Conservation (phyloP, 2,888 invertebrate species). For the Cheilosia vulpina region DNA sequence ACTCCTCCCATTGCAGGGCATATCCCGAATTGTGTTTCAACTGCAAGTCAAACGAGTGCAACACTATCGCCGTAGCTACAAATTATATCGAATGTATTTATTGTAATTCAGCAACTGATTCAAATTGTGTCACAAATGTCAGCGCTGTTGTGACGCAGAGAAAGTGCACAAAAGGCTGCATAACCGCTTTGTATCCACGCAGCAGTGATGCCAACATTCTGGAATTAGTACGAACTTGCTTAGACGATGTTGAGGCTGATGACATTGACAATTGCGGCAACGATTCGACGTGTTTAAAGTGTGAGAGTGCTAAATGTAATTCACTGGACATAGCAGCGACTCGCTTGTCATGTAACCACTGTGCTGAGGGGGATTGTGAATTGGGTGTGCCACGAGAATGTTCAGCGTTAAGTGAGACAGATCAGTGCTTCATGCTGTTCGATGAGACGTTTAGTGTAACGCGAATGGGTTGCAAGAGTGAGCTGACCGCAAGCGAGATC, state of each 20-base stretch:
- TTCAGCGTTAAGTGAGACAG: constrained; percentile 62
- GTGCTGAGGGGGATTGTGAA: constrained; percentile 74
- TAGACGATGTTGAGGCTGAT: constrained; percentile 76
- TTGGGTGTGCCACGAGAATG: constrained; percentile 54
- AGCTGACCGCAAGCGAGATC: constrained; percentile 47
- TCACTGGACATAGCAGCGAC: constrained; percentile 63
- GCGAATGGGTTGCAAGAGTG: constrained; percentile 77
- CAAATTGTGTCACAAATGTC: constrained; percentile 71
- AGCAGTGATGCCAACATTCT: constrained; percentile 49
- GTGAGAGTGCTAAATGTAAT: constrained; percentile 72
- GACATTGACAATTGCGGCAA: constrained; percentile 67
- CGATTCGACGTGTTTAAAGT: constrained; percentile 72
- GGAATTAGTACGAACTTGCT: constrained; percentile 76
- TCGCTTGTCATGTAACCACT: constrained; percentile 75
- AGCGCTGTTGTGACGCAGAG: constrained; percentile 51
- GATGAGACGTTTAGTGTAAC: constrained; percentile 67
- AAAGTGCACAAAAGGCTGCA: constrained; percentile 76
- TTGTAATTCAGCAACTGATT: constrained; percentile 73
- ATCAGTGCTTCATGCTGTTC: constrained; percentile 77
- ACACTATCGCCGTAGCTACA: constrained; percentile 57
- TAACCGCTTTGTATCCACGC: constrained; percentile 75
- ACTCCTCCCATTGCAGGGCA: constrained; percentile 58
- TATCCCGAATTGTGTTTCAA: constrained; percentile 76
- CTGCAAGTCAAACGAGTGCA: constrained; percentile 77
- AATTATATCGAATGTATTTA: constrained; percentile 73